Conservation (phyloP, 2,113 vertebrate species). For the Trichechus manatus region DNA sequence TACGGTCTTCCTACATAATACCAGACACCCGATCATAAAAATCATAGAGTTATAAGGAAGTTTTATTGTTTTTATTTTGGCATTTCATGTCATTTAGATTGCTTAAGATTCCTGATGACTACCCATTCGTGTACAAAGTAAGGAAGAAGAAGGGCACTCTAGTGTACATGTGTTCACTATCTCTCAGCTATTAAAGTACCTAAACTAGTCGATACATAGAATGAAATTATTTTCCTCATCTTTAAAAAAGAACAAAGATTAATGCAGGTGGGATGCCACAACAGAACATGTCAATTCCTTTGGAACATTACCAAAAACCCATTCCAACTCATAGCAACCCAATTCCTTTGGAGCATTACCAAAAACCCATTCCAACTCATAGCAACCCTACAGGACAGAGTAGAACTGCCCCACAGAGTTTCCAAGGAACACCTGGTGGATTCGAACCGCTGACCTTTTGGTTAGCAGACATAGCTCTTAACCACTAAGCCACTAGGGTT, state of each 20-base stretch:
- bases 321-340: too few relatives aligned
- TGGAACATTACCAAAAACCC: too few relatives aligned
- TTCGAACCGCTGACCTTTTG: too few relatives aligned
- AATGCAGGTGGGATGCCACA: slow-evolving; percentile 54
- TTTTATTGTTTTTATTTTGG: slow-evolving; percentile 26
- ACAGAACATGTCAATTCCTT: slow-evolving; percentile 54
- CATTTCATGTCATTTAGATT: neutral
- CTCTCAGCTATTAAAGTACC: neutral
- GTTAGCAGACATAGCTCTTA: too few relatives aligned
- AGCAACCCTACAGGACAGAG: too few relatives aligned
- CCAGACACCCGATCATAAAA: neutral
- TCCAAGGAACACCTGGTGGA: too few relatives aligned
- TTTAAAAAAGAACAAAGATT: slow-evolving; percentile 26
- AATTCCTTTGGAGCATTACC: too few relatives aligned
- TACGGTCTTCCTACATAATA: neutral
- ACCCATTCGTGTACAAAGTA: neutral
- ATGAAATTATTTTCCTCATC: slow-evolving; percentile 33
- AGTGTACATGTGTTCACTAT: neutral
- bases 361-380: too few relatives aligned
- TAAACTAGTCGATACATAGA: neutral
- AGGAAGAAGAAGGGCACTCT: neutral
- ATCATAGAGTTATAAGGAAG: neutral
- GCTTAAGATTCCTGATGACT: slow-evolving; percentile 41
- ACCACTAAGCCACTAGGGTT: neutral
- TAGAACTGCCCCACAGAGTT: too few relatives aligned